Evolutionary conservation across 2,888 invertebrate genomes (phyloP), one percentile per base, ranked within the genome.

Genomic region (Lasioglossum malachurum): DNA sequence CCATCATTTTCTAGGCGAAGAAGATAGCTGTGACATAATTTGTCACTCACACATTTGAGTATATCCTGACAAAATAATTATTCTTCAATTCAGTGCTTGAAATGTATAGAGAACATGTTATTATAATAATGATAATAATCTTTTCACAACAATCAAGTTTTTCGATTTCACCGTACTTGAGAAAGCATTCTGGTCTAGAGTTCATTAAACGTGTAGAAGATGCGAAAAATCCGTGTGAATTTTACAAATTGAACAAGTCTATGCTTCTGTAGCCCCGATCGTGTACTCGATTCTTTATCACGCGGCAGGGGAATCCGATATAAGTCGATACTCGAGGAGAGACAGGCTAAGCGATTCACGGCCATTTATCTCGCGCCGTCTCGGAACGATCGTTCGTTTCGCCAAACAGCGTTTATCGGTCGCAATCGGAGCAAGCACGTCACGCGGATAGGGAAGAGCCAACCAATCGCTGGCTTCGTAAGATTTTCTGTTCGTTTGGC

Each of bases 371-470:
- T 23, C 41, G 41, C 23, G 1, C 23, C n/a, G 71, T 71, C 41
- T 38, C 71, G 71, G 2, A n/a, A 74, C 53, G n/a, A 64, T 12
- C 49, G 57, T 44, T n/a, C 73, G 35, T 74, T 74, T 35, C 35
- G 69, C 31, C 79, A 41, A 49, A 53, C 35, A 35, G 23, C 79
- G 35, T 73, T 79, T 69, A 69, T 72, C 76, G 31, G 14, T 16
- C 27, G 35, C 27, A 14, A 77, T 84, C 64, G 75, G 71, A 57
- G 38, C 44, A 75, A 53, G 53, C 75, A 76, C 35, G 46, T 44
- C 71, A 3, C 75, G 19, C 44, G 72, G 78, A 80, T 19, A 35
- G 67, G 64, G n/a, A 57, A 79, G 83, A 79, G 83, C 73, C 80
- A 83, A 75, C 67, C n/a, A 0, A 49, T 38, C 53, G 14, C 57